Percentiles rank a stretch among this genome's conserved stretches.
phyloP scores from a whole-genome alignment of 1,140 invertebrate genomes.

The Globodera ellingtonae region DNA sequence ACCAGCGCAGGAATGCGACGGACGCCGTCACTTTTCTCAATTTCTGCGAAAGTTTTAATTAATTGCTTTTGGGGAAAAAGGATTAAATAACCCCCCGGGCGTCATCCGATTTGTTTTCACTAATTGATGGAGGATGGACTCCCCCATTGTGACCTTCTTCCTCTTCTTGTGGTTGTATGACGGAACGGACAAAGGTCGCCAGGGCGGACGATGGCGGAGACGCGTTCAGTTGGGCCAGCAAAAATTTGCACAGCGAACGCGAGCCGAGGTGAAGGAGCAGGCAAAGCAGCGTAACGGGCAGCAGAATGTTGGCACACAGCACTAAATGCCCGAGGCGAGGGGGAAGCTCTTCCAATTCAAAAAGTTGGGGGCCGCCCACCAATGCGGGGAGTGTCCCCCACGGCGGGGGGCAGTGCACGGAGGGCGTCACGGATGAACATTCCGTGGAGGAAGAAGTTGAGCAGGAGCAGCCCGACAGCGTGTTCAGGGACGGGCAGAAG shows the following conservation, averaged over 20 bases:
- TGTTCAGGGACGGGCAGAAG: conserved; percentile 41
- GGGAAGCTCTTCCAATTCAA: neutral
- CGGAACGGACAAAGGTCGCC: neutral
- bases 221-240: neutral
- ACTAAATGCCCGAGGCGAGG: neutral
- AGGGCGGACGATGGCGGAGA: neutral
- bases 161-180: neutral
- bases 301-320: neutral
- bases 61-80: too few species aligned
- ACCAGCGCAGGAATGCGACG: neutral
- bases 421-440: conserved; percentile 47
- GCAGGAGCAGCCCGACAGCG: conserved; percentile 37
- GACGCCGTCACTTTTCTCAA: neutral
- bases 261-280: conserved; percentile 37
- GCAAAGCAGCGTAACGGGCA: conserved; percentile 18
- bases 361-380: conserved; percentile 22
- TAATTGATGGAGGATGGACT: too few species aligned
- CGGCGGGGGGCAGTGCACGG: conserved; percentile 37
- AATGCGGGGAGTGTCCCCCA: conserved; percentile 38
- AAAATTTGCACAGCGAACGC: neutral
- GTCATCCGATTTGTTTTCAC: too few species aligned
- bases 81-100: too few species aligned
- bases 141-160: neutral
- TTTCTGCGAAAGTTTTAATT: neutral
- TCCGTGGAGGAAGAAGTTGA: conserved; percentile 49